Evolutionary conservation across 2,113 vertebrate genomes (phyloP), one percentile per base, ranked within the genome.

Genomic region (Solea senegalensis): DNA sequence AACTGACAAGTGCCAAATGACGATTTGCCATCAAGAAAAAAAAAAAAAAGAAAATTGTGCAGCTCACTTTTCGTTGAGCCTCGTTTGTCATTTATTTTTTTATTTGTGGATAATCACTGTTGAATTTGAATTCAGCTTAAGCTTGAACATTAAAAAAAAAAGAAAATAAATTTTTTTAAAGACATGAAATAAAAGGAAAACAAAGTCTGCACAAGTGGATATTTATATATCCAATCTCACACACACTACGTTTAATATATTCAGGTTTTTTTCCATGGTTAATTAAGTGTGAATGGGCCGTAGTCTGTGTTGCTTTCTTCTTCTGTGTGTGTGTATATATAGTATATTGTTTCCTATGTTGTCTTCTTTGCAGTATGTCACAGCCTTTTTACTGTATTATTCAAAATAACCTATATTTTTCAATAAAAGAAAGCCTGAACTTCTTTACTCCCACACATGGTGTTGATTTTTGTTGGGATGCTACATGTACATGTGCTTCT

Each of bases 351-450:
- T 77, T 77, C 75, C 81, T 85, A 57, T 69, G 49, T 74, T 59
- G 21, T 78, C 63, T 26, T 63, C 58, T 74, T 76, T 66, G 59
- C 73, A 85, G 76, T 81, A 74, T 85, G 82, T 79, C 85, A 75
- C 66, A 52, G 70, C 72, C 51, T 75, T 62, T 80, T 80, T 57
- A 74, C 81, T 90, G 84, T 86, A 74, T 76, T 78, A 73, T 80
- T 59, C 64, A 68, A 90, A 87, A 87, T 92, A 90, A 93, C 90
- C 85, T 93, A 90, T 94, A 94, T 94, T 94, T 93, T 94, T 93
- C 86, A 94, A 93, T 94, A 93, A 94, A 94, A 90, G n/a, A 65
- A 67, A 82, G 74, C 27, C 59, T 77, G 54, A 79, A 70, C 51
- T 51, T 65, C 34, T 65, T 54, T 27, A 8, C 41, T 8, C 16